Conservation (phyloP, 2,888 invertebrate species). For the Thumatha senex region DNA sequence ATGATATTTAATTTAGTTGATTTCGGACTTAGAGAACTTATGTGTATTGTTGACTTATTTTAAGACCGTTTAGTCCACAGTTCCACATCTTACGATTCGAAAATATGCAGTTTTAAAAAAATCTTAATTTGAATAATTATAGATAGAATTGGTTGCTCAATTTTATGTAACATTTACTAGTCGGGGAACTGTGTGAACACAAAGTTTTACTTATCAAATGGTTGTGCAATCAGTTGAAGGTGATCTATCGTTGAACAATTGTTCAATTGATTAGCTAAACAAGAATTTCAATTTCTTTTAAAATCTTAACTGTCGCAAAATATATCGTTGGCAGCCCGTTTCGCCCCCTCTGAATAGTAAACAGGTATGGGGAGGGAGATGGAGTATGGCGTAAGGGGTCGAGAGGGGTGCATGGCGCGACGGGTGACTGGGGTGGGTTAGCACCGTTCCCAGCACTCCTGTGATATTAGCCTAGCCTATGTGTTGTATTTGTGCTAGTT, state of each 20-base stretch:
- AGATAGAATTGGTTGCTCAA: conserved; percentile 29
- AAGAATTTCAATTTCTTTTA: conserved; percentile 66
- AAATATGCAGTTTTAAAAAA: conserved; percentile 19
- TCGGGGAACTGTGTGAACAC: conserved; percentile 42
- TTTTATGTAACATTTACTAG: conserved; percentile 37
- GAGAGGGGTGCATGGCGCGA: conserved; percentile 29
- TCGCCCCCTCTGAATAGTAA: conserved; percentile 79
- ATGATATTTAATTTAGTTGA: conserved; percentile 53
- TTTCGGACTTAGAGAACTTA: conserved; percentile 34
- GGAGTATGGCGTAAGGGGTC: conserved; percentile 29
- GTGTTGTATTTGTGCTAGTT: conserved; percentile 82
- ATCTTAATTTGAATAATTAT: conserved; percentile 23
- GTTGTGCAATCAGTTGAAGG: conserved; percentile 52
- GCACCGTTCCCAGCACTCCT: conserved; percentile 82
- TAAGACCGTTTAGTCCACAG: conserved; percentile 21
- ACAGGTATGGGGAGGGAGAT: conserved; percentile 62
- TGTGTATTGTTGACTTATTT: conserved; percentile 46
- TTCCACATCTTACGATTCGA: conserved; percentile 24
- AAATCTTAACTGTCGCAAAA: conserved; percentile 80
- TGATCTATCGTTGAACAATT: conserved; percentile 46
- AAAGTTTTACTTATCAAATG: conserved; percentile 50
- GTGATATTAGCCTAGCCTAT: conserved; percentile 83
- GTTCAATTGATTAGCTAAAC: conserved; percentile 60
- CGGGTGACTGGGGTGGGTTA: conserved; percentile 43
- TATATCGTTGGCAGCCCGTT: conserved; percentile 73